Evolutionary conservation across 92 coral and sea anemone species (phyloP), one percentile per base, ranked within the genome.

Genomic region (Porites lobata): DNA sequence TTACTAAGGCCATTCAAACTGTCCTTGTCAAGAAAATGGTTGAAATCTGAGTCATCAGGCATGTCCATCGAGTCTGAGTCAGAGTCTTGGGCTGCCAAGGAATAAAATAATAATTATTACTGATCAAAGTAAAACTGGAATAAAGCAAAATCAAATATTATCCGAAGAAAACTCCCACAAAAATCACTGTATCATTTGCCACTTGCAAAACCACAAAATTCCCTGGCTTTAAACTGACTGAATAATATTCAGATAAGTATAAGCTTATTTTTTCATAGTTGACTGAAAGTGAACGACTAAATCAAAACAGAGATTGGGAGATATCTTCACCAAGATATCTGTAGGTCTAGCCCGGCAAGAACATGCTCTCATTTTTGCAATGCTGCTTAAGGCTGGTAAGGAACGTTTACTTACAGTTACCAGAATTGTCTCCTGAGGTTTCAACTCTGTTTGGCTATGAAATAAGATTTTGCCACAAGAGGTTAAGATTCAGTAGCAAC

Each of bases 371-470:
- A 4, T 2, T 38, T 38, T 38, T 38, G 47, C 47, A 38, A 38
- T 38, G 6, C 47, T 38, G 47, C 47, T 38, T 38, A 38, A 38
- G 6, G 47, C 6, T 38, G 47, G 15, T 38, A 76, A 26, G 29
- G 29, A 76, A 56, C 8, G 11, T 18, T 38, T 19, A 52, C 62
- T 76, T 52, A 63, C 26, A 83, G 77, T 29, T 51, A 84, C 87
- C 79, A 64, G 87, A 84, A 47, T 84, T 84, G 50, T 84, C 87
- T 73, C 62, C 87, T 47, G 65, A 21, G 64, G 72, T 84, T 50
- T 84, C 87, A 9, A 84, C 73, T 64, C 87, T 73, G 62, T 84
- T 84, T 62, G 87, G 87, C 87, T 84, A 13, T 4, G 74, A 74
- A 9, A 83, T 1, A 62, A 74, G 14, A 59, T 15, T 63, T 29